Base-by-base conservation (phyloP, 2,888 invertebrate species). In the Catocala fraxini region DNA sequence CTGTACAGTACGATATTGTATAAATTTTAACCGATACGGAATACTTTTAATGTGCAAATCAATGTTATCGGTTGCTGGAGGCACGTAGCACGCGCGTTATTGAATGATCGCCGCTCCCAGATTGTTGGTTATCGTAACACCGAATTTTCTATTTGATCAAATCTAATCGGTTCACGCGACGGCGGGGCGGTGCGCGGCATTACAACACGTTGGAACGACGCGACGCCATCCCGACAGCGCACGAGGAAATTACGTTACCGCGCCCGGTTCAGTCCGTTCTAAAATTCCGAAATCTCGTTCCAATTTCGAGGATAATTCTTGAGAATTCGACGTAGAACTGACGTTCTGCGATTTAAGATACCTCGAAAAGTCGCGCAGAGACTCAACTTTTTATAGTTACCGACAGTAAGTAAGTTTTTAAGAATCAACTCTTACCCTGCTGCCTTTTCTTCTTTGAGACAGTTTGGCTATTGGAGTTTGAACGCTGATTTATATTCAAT, bases 181-280 rank as follows among this genome's bases (percentile, higher is more conserved):
- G 61, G 54, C 54, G 61, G 64, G 48, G 51, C 11, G 42, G 45
- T 51, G 59, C 49, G 35, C 47, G 54, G 42, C 66, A 56, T 57
- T 55, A 61, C 70, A 65, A 59, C 68, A 62, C 72, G 79, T 64
- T 73, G 64, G 64, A 71, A 73, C 79, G 81, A 74, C 62, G 62
- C 67, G 70, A 65, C 68, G 51, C 68, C 79, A 78, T 73, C 79
- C 75, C 75, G 71, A 69, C 71, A 75, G 78, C 80, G 84, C 80
- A 81, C 82, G 80, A 84, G 83, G 83, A 89, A 91, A 92, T 92
- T 87, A 88, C 86, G 87, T 91, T 91, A 91, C 86, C 78, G 66
- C 77, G 76, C 74, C 79, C 70, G 73, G 71, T 80, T 80, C 80
- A 82, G 78, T 79, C 71, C 82, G 72, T 82, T 86, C 83, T 80